Base-by-base conservation (phyloP, 2,797 vertebrate species). In the Lepus oiostolus region DNA sequence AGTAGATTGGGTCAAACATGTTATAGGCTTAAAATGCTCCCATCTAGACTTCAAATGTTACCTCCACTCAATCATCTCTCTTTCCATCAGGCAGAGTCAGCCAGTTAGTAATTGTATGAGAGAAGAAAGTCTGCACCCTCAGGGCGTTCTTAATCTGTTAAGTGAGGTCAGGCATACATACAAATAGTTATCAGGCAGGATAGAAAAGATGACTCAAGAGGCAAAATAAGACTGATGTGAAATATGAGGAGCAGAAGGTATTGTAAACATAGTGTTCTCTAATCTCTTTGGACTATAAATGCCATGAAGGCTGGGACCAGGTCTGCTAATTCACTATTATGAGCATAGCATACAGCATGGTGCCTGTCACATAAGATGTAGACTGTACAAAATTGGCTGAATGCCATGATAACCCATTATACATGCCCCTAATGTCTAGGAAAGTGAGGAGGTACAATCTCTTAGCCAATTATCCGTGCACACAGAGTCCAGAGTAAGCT, bases 1-100 rank as follows among this genome's bases (percentile, higher is more conserved):
- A 89, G 74, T 30, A 79, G 92, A 95, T 91, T 82, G 82, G 54
- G 87, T 93, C 88, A 93, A 94, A 94, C 26, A 38, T 35, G 90
- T 21, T 92, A 58, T n/a, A 2, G 71, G 62, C 88, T 85, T 88
- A 79, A 89, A 91, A 68, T n/a, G 50, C 58, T 93, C 54, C 35
- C 38, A 72, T 74, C 63, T 88, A 71, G 50, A 91, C 16, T 85
- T 96, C 76, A 93, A 52, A 81, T 92, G 65, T 72, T 54, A 28
- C 68, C 8, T 16, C 12, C 7, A 30, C 28, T 84, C 67, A 80
- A 0, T 92, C n/a, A 42, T n/a, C 35, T 58, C 38, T 85, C 32
- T 32, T 52, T 42, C 35, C 32, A 88, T 88, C 52, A 38, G 5
- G 76, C 4, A 67, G 38, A 80, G 14, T 32, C 74, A 74, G 42